A percentile compares a stretch with the other conserved stretches of the same genome.
Conservation (phyloP, 2,888 invertebrate species). For the Parnassius glacialis region DNA sequence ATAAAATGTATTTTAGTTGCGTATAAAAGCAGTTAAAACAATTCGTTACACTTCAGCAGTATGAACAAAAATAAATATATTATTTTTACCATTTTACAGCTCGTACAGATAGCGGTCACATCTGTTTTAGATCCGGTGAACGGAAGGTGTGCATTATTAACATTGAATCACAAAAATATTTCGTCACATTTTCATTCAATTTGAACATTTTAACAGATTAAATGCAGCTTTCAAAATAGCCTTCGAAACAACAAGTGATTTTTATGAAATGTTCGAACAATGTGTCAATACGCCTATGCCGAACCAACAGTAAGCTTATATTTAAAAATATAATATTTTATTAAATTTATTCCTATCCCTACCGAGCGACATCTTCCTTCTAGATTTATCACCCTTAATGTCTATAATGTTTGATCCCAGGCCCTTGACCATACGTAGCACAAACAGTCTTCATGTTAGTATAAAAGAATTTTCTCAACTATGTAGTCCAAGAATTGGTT, state of each 20-base stretch:
- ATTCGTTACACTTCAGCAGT: not conserved
- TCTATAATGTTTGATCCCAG: too few species aligned
- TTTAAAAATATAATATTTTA: too few species aligned
- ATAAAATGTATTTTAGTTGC: too few species aligned
- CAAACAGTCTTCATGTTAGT: too few species aligned
- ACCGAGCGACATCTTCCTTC: too few species aligned
- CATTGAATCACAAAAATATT: not conserved
- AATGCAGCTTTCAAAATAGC: conserved; percentile 12
- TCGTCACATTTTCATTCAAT: not conserved
- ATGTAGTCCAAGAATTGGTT: too few species aligned
- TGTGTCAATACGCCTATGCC: conserved; percentile 45
- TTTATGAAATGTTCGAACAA: conserved; percentile 35
- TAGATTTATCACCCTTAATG: too few species aligned
- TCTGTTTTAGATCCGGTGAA: conserved; percentile 6
- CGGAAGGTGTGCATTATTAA: conserved; percentile 6
- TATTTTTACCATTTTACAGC: conserved; percentile 12
- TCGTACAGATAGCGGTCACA: not conserved
- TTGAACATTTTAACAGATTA: conserved; percentile 12
- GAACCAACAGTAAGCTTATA: conserved; percentile 43
- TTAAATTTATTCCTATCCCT: not conserved
- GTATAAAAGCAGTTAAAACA: not conserved
- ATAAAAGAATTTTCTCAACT: too few species aligned
- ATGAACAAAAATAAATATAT: conserved; percentile 9
- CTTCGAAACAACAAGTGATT: conserved; percentile 16
- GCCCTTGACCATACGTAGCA: too few species aligned